phyloP scores from a whole-genome alignment of 2,888 invertebrate species.

The Seira musarum region DNA sequence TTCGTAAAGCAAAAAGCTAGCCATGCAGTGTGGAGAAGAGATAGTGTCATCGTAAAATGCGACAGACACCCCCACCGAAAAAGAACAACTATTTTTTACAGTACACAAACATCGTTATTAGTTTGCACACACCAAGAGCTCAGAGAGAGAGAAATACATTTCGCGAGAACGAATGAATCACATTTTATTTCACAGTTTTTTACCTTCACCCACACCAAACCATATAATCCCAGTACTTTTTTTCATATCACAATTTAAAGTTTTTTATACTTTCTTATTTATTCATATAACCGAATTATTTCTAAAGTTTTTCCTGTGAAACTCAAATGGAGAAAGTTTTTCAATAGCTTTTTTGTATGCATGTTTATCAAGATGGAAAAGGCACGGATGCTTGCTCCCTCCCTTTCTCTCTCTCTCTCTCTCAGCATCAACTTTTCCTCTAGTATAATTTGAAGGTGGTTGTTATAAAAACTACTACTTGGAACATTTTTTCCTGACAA shows the following conservation, averaged over 20 bases:
- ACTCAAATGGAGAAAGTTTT: slow-evolving; percentile 39
- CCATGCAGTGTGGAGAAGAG: neutral
- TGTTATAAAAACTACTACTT: neutral
- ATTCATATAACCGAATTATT: slow-evolving; percentile 18
- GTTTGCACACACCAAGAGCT: neutral
- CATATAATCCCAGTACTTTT: neutral
- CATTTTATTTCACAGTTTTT: slow-evolving; percentile 10
- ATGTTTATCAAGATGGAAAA: slow-evolving; percentile 6
- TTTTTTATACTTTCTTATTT: slow-evolving; percentile 10
- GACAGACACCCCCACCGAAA: slow-evolving; percentile 18
- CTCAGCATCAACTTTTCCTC: too few relatives aligned
- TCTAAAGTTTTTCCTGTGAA: slow-evolving; percentile 28
- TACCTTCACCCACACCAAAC: neutral
- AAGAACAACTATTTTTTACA: slow-evolving; percentile 9
- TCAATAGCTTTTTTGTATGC: slow-evolving; percentile 27
- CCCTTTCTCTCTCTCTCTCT: too few relatives aligned
- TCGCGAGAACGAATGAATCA: neutral
- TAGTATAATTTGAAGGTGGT: too few relatives aligned
- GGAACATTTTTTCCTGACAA: neutral
- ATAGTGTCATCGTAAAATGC: slow-evolving; percentile 19
- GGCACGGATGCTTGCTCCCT: neutral
- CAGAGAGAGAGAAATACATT: neutral
- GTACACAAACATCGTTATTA: slow-evolving; percentile 10
- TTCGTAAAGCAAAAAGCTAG: slow-evolving; percentile 54
- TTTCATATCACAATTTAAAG: slow-evolving; percentile 1